A percentile compares a stretch with the other conserved stretches of the same genome.
Conservation (phyloP, 2,113 vertebrate species). For the Patagioenas fasciata region DNA sequence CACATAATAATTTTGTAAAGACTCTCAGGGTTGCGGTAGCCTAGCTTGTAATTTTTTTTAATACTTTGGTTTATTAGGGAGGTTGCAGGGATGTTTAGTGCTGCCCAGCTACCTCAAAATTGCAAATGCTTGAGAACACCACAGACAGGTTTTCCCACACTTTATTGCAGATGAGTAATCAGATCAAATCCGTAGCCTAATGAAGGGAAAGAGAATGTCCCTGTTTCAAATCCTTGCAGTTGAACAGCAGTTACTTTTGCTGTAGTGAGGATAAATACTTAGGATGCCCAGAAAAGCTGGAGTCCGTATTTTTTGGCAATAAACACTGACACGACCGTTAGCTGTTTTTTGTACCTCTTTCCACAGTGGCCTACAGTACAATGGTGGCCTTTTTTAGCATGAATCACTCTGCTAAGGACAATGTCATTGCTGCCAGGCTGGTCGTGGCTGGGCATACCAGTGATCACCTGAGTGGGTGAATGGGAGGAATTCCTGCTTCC, state of each 20-base stretch:
- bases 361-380: neutral
- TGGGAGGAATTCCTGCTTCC: neutral
- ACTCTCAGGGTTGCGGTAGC: neutral
- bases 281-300: neutral
- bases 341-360: neutral
- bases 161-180: neutral
- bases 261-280: neutral
- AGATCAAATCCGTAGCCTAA: neutral
- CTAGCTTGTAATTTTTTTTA: neutral
- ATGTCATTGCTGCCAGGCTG: neutral
- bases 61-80: neutral
- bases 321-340: neutral
- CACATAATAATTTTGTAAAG: neutral
- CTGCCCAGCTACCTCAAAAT: neutral
- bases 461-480: neutral
- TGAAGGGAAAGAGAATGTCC: neutral
- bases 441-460: neutral
- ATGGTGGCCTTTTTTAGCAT: neutral
- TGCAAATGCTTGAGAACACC: neutral
- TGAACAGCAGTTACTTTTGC: rapidly evolving
- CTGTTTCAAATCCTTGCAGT: neutral
- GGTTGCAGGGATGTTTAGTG: neutral
- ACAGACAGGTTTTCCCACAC: neutral
- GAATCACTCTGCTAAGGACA: neutral
- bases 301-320: neutral